Percentiles rank a stretch among this genome's conserved stretches.
phyloP scores from a whole-genome alignment of 2,888 invertebrate genomes.

The Anaspis maculata region DNA sequence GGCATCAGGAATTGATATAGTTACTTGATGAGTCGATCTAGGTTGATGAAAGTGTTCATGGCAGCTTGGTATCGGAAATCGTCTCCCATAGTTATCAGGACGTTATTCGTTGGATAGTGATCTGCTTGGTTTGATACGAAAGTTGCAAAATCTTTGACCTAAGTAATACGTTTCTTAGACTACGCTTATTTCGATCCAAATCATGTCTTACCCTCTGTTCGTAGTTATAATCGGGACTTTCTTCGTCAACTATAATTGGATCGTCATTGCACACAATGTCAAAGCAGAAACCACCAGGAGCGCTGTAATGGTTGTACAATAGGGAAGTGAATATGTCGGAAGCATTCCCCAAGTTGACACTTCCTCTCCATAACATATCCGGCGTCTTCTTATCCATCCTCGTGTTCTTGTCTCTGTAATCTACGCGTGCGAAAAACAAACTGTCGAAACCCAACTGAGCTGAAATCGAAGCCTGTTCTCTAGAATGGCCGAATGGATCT shows the following conservation, averaged over 20 bases:
- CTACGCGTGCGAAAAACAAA: slow-evolving; percentile 60
- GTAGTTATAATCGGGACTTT: slow-evolving; percentile 48
- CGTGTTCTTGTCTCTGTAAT: slow-evolving; percentile 54
- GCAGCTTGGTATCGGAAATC: slow-evolving; percentile 13
- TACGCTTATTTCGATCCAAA: too few species aligned
- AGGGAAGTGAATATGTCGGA: slow-evolving; percentile 22
- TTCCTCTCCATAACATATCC: slow-evolving; percentile 64
- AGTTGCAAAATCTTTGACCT: slow-evolving; percentile 31
- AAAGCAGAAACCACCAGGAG: slow-evolving; percentile 54
- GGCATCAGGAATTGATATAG: neutral
- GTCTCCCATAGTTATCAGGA: slow-evolving; percentile 13
- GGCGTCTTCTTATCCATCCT: slow-evolving; percentile 51
- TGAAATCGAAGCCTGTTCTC: slow-evolving; percentile 56
- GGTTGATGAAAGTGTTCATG: slow-evolving; percentile 8
- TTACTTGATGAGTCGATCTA: slow-evolving; percentile 10
- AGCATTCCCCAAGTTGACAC: slow-evolving; percentile 42
- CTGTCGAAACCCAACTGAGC: slow-evolving; percentile 64
- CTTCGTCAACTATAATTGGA: slow-evolving; percentile 48
- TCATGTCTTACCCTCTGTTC: slow-evolving; percentile 26
- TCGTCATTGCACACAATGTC: slow-evolving; percentile 41
- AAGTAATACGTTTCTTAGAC: too few species aligned
- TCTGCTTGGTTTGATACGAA: slow-evolving; percentile 32
- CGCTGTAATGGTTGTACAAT: slow-evolving; percentile 42
- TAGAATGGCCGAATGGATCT: slow-evolving; percentile 73
- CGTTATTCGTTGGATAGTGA: slow-evolving; percentile 9